Percentiles rank a stretch among this genome's conserved stretches.
phyloP scores from a whole-genome alignment of 2,113 vertebrate species.

The Cyanoliseus patagonus region DNA sequence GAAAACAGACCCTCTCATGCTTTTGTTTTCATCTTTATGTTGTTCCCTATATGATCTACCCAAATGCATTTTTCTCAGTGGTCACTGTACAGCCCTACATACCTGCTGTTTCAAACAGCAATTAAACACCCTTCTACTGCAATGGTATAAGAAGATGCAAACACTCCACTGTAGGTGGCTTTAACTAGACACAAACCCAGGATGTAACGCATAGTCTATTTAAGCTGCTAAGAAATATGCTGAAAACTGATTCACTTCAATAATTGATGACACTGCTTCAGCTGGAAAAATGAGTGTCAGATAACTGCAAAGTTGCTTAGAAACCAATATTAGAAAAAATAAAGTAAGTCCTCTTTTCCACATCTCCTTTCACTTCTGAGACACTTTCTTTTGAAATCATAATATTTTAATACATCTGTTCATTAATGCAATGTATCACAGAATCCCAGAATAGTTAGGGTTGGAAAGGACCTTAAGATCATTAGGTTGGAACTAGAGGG shows the following conservation, averaged over 20 bases:
- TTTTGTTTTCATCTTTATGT: not conserved
- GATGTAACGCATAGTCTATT: not conserved
- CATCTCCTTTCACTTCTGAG: not conserved
- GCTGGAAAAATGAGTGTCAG: not conserved
- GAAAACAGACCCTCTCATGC: too few relatives aligned
- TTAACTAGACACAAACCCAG: not conserved
- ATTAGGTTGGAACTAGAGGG: not conserved
- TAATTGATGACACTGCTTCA: not conserved
- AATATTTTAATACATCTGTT: not conserved
- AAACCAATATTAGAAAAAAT: too few relatives aligned
- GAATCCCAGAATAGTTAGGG: not conserved
- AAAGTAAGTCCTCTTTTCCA: not conserved
- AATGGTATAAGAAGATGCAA: not conserved
- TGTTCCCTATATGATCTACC: not conserved
- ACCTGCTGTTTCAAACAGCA: not conserved
- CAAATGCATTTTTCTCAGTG: not conserved
- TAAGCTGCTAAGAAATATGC: not conserved
- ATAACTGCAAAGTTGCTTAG: not conserved
- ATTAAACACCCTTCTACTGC: not conserved
- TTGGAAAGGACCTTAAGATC: not conserved
- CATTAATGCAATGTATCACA: not conserved
- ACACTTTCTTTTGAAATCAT: not conserved
- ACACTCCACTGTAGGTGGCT: not conserved
- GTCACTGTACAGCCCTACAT: not conserved
- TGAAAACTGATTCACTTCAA: not conserved